A percentile compares a stretch with the other conserved stretches of the same genome.
These are phyloP conservation scores for Galemys pyrenaicus DNA, from an alignment of 2,113 vertebrate genomes.

Conservation along the genomic window DNA sequence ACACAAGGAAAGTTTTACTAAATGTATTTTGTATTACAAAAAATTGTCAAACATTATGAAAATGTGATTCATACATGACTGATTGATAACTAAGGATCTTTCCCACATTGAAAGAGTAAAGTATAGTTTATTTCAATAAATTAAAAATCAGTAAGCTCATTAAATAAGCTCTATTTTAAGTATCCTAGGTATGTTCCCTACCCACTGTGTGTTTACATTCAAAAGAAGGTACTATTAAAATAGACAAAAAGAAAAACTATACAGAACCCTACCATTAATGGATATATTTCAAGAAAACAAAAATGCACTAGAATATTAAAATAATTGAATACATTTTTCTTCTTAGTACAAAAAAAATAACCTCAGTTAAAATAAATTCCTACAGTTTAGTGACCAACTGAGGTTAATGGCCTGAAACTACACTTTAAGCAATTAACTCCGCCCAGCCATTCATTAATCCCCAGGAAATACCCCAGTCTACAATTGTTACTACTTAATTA, in stretches of 20 bases:
- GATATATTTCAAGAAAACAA: constrained; percentile 44
- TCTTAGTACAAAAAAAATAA: constrained; percentile 60
- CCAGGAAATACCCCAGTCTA: constrained; percentile 80
- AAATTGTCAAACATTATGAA: neutral
- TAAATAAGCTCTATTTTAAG: neutral
- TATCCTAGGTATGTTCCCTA: neutral
- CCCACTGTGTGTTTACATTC: neutral
- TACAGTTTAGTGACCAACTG: constrained; percentile 81
- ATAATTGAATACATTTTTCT: constrained; percentile 70
- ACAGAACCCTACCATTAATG: neutral
- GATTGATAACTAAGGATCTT: constrained; percentile 54
- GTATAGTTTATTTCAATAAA: neutral
- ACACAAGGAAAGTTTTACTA: neutral
- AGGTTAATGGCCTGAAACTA: constrained; percentile 83
- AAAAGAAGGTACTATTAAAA: neutral
- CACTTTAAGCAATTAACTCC: constrained; percentile 84
- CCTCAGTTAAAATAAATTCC: constrained; percentile 77
- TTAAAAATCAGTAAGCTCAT: neutral
- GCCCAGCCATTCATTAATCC: constrained; percentile 86
- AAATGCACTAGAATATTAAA: constrained; percentile 12
- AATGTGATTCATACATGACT: constrained; percentile 42
- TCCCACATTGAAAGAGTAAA: neutral
- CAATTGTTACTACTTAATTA: constrained; percentile 75
- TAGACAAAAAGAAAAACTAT: neutral
- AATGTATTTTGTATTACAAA: neutral